Conservation (phyloP, 2,888 invertebrate species). For the Pardosa pseudoannulata region DNA sequence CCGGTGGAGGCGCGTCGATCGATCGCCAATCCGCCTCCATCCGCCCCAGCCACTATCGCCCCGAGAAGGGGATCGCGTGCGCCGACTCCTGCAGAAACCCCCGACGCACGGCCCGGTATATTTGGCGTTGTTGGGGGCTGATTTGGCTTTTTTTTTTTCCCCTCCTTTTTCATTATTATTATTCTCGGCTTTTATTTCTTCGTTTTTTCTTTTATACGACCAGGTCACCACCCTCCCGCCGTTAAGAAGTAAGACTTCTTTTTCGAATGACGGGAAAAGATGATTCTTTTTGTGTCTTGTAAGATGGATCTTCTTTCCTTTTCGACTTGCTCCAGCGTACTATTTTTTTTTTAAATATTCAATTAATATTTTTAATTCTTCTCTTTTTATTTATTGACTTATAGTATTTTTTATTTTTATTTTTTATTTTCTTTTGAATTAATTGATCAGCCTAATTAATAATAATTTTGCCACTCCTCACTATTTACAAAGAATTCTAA, state of each 20-base stretch:
- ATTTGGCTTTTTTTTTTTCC: neutral
- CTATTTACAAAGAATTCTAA: no score
- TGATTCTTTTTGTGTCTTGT: neutral
- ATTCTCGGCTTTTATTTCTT: neutral
- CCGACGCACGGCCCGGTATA: conserved; percentile 16
- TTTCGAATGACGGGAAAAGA: conserved; percentile 1
- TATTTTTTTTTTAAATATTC: no score
- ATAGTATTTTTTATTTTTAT: no score
- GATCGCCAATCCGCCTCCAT: conserved; percentile 27
- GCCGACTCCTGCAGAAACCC: conserved; percentile 26
- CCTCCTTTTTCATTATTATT: neutral
- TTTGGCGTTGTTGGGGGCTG: neutral
- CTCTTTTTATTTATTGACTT: no score
- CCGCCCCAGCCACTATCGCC: conserved; percentile 13
- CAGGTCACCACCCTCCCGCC: neutral
- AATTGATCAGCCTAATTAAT: no score
- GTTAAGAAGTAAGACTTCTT: neutral
- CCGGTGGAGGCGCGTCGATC: conserved; percentile 48
- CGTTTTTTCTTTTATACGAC: neutral
- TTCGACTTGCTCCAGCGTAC: no score
- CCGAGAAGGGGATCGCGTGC: conserved; percentile 41
- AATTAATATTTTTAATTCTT: no score
- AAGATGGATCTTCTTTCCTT: no score
- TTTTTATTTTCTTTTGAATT: no score
- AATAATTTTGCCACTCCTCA: no score